Percentiles rank a stretch among this genome's conserved stretches.
Conservation (phyloP, 2,113 vertebrate genomes). For the Notothenia rossii region DNA sequence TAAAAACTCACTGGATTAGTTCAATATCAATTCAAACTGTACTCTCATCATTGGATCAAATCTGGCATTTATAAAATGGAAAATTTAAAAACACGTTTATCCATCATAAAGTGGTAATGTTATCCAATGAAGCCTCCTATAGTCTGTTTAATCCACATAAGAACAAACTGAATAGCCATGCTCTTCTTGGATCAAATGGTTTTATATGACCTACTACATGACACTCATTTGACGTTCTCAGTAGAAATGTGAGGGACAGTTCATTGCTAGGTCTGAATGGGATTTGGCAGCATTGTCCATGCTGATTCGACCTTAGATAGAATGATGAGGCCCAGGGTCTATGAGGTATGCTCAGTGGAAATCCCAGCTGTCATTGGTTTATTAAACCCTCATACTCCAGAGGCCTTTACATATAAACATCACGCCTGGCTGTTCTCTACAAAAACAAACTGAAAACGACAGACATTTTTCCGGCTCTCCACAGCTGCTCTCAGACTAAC, state of each 20-base stretch:
- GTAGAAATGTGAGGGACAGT: slow-evolving; percentile 28
- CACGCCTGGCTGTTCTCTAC: slow-evolving; percentile 54
- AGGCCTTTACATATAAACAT: slow-evolving; percentile 71
- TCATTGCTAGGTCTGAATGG: slow-evolving; percentile 18
- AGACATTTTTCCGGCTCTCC: slow-evolving; percentile 46
- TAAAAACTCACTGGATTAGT: not conserved
- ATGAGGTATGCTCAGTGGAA: slow-evolving; percentile 56
- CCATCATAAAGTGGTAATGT: not conserved
- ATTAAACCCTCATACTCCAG: slow-evolving; percentile 66
- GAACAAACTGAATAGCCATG: not conserved
- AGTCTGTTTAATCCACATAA: not conserved
- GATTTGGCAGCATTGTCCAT: slow-evolving; percentile 52
- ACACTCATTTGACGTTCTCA: slow-evolving; percentile 13
- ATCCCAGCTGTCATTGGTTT: slow-evolving; percentile 69
- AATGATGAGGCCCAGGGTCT: slow-evolving; percentile 59
- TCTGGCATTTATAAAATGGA: not conserved
- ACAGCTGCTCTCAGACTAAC: slow-evolving; percentile 54
- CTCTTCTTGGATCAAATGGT: not conserved
- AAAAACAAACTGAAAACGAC: slow-evolving; percentile 64
- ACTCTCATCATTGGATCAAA: not conserved
- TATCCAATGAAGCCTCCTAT: not conserved
- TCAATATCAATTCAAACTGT: not conserved
- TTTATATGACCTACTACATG: slow-evolving; percentile 10
- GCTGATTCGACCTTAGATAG: slow-evolving; percentile 59
- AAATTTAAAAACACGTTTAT: not conserved